phyloP scores from a whole-genome alignment of 1,140 invertebrate species.

The Brachionus rubens region DNA sequence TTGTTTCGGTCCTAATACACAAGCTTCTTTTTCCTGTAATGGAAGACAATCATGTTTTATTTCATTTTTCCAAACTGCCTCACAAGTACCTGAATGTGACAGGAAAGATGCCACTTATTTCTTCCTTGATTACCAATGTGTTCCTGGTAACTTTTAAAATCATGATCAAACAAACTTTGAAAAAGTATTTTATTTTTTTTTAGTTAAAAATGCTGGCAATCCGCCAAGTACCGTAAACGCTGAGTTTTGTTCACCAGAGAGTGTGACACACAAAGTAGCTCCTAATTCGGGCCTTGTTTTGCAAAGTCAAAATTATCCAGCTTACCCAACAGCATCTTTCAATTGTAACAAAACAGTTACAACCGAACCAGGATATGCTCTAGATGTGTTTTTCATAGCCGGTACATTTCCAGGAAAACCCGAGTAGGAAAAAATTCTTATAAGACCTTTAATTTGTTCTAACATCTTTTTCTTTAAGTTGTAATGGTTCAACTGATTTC shows the following conservation, averaged over 20 bases:
- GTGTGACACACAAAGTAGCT: not conserved
- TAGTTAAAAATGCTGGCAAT: slow-evolving; percentile 36
- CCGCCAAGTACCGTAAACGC: not conserved
- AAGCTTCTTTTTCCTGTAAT: not conserved
- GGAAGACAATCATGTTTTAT: slow-evolving; percentile 4
- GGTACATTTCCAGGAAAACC: slow-evolving; percentile 15
- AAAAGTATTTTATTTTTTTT: not conserved
- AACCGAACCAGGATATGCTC: slow-evolving; percentile 14
- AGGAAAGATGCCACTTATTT: slow-evolving; percentile 14
- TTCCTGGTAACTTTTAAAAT: slow-evolving; percentile 25
- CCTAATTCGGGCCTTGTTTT: not conserved
- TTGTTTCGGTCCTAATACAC: slow-evolving; percentile 35
- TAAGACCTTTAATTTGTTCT: not conserved
- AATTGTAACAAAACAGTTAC: slow-evolving; percentile 23
- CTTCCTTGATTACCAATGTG: slow-evolving; percentile 38
- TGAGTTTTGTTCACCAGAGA: slow-evolving; percentile 16
- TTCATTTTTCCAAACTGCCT: not conserved
- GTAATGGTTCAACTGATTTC: slow-evolving; percentile 27
- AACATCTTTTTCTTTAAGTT: not conserved
- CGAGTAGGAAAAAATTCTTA: not conserved
- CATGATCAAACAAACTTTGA: not conserved
- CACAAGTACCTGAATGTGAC: slow-evolving; percentile 34
- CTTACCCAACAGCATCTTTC: not conserved
- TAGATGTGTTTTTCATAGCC: slow-evolving; percentile 19
- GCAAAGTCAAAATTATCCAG: slow-evolving; percentile 27